These are phyloP conservation scores for Microcebus ravelobensis DNA, from an alignment of 2,113 vertebrate species.

Conservation along the genomic window DNA sequence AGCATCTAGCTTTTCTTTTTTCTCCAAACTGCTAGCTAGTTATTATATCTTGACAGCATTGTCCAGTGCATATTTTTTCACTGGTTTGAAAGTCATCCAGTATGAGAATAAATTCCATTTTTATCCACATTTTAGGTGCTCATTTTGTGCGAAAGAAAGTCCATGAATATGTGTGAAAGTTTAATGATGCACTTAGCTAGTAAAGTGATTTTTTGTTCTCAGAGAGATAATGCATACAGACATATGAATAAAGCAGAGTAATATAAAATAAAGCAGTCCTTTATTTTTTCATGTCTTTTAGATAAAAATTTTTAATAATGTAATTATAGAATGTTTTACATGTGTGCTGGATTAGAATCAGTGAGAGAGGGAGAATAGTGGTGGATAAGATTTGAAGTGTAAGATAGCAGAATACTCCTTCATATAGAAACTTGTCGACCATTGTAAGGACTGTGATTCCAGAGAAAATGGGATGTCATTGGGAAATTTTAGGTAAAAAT, in stretches of 20 bases:
- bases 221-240: not conserved
- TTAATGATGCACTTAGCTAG: not conserved
- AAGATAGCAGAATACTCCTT: not conserved
- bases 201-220: not conserved
- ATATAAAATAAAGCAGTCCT: not conserved
- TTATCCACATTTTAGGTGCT: not conserved
- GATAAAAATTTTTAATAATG: not conserved
- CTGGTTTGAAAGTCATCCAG: not conserved
- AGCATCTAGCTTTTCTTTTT: not conserved
- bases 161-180: not conserved
- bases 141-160: not conserved
- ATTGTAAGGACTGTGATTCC: constrained; percentile 3
- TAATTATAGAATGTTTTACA: not conserved
- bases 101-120: constrained; percentile 28
- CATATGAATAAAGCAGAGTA: not conserved
- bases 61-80: not conserved
- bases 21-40: not conserved
- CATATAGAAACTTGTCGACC: not conserved
- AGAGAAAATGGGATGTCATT: not conserved
- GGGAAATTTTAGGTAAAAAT: not conserved
- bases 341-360: not conserved
- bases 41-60: not conserved
- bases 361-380: not conserved
- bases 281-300: not conserved
- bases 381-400: not conserved